Evolutionary conservation across 1,140 invertebrate genomes (phyloP).

Genomic region (Scaptodrosophila lebanonensis): DNA sequence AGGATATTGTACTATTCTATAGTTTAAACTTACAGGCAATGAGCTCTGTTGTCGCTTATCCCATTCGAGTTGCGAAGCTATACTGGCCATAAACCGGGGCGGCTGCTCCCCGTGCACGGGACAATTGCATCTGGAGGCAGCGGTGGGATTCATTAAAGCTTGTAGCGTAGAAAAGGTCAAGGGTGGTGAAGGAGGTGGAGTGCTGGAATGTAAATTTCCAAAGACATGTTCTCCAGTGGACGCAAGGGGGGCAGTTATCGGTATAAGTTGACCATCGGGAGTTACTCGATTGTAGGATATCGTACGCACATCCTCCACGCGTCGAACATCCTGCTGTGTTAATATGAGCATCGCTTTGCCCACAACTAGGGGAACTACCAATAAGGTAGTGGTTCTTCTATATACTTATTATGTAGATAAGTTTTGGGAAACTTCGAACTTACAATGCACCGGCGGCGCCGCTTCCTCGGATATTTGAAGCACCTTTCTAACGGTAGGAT

Average conservation of each 20-base stretch:
- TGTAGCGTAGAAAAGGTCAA: neutral
- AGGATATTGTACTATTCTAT: slow-evolving; percentile 8
- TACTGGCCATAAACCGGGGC: neutral
- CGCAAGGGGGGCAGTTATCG: neutral
- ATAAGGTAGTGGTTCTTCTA: neutral
- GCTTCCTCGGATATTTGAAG: slow-evolving; percentile 52
- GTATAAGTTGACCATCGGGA: slow-evolving; percentile 4
- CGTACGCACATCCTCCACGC: slow-evolving; percentile 44
- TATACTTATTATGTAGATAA: neutral
- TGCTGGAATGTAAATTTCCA: neutral
- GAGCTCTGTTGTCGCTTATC: slow-evolving; percentile 1
- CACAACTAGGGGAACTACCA: slow-evolving; percentile 43
- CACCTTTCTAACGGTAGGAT: slow-evolving; percentile 15
- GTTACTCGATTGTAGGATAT: slow-evolving; percentile 28
- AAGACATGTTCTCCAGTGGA: neutral
- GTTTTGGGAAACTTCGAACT: neutral
- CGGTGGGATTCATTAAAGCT: neutral
- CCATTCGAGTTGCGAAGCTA: slow-evolving; percentile 34
- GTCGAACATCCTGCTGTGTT: slow-evolving; percentile 57
- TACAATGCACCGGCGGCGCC: slow-evolving; percentile 42
- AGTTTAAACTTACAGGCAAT: slow-evolving; percentile 7
- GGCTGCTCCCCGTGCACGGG: no score
- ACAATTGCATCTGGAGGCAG: neutral
- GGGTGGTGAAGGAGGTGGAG: neutral
- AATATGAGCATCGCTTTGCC: slow-evolving; percentile 47